Conservation (phyloP, 2,797 vertebrate genomes). For the Diglossa cyanea region DNA sequence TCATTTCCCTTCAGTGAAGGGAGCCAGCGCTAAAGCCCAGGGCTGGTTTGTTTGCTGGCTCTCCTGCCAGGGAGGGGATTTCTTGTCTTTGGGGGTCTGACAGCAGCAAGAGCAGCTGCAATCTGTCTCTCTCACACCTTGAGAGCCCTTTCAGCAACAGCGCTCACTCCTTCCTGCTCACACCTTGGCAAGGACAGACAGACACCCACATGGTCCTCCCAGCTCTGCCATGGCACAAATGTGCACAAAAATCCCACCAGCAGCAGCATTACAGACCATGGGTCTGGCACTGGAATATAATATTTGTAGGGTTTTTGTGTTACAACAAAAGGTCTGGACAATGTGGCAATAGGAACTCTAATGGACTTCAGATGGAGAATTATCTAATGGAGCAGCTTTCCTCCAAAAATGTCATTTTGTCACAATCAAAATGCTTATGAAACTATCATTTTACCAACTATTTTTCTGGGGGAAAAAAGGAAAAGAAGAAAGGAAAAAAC, state of each 20-base stretch:
- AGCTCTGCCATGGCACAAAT: neutral
- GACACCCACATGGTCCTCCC: neutral
- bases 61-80: neutral
- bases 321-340: neutral
- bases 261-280: neutral
- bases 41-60: neutral
- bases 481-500: neutral
- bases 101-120: neutral
- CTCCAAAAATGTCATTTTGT: conserved; percentile 4
- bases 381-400: neutral
- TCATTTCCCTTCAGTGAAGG: neutral
- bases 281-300: neutral
- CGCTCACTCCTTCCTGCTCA: neutral
- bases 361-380: conserved; percentile 41
- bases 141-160: neutral
- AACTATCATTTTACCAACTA: neutral
- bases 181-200: neutral
- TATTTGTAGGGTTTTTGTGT: neutral
- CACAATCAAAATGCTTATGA: conserved; percentile 7
- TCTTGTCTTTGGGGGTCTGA: neutral
- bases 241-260: neutral
- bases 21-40: neutral
- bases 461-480: neutral
- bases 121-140: neutral
- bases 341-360: neutral